phyloP scores from a whole-genome alignment of 2,113 vertebrate species.

The Phalacrocorax carbo region DNA sequence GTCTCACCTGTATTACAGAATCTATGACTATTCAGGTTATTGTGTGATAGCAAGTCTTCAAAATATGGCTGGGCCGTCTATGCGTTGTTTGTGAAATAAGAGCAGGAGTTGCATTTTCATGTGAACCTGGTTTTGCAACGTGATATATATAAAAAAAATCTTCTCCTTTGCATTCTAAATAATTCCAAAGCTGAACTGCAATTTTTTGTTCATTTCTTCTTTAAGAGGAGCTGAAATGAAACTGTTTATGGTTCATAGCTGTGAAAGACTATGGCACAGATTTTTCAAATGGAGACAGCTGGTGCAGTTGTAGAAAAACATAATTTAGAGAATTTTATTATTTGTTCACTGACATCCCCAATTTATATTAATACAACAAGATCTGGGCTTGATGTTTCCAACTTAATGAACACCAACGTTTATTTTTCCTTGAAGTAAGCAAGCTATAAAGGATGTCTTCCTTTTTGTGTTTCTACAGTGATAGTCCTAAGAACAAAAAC shows the following conservation, averaged over 20 bases:
- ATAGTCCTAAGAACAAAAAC: not conserved
- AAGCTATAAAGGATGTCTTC: not conserved
- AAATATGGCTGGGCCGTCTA: not conserved
- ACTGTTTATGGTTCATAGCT: not conserved
- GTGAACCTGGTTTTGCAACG: not conserved
- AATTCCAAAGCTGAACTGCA: not conserved
- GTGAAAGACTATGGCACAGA: not conserved
- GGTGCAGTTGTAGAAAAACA: not conserved
- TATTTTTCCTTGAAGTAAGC: not conserved
- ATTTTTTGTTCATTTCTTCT: not conserved
- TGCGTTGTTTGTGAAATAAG: not conserved
- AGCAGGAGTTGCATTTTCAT: not conserved
- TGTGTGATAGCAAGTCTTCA: not conserved
- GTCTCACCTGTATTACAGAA: not conserved
- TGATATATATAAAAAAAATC: not conserved
- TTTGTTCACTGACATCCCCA: not conserved
- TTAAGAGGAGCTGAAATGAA: not conserved
- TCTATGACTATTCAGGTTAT: not conserved
- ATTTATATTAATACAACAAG: not conserved
- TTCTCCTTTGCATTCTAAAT: not conserved
- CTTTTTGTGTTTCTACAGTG: not conserved
- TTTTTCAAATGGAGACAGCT: not conserved
- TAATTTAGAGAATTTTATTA: not conserved
- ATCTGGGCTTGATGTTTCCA: not conserved
- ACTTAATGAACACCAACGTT: not conserved